These are phyloP conservation scores for Prunella strophiata DNA, from an alignment of 2,797 vertebrate species.

Conservation along the genomic window DNA sequence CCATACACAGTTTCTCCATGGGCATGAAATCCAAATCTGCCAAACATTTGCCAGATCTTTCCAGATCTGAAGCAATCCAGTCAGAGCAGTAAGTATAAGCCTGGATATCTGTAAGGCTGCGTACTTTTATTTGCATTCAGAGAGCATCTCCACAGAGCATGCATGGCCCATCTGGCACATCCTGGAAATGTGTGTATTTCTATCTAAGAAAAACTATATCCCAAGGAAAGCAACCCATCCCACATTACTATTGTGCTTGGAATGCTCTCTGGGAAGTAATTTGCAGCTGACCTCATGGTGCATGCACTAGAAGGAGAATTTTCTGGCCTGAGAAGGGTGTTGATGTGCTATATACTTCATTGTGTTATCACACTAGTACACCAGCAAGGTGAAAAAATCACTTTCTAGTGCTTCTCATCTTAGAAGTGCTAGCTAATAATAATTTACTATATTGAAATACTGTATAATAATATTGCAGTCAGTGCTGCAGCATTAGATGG, in stretches of 20 bases:
- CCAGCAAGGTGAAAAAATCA: neutral
- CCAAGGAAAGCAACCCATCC: neutral
- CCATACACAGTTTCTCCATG: neutral
- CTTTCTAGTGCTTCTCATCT: neutral
- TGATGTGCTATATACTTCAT: neutral
- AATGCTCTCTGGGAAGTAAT: neutral
- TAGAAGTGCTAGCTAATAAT: neutral
- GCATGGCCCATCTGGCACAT: neutral
- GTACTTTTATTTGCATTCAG: neutral
- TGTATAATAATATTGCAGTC: neutral
- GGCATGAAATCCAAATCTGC: neutral
- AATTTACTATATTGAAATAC: neutral
- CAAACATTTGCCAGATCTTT: neutral
- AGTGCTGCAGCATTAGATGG: neutral
- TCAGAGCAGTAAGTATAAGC: neutral
- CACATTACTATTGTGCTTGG: neutral
- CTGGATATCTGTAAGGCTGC: neutral
- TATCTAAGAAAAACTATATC: neutral
- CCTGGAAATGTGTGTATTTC: neutral
- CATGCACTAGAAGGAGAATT: neutral
- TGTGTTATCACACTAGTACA: neutral
- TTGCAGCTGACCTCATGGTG: neutral
- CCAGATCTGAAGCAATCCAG: neutral
- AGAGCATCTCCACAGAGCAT: neutral
- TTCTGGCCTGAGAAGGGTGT: neutral